Evolutionary conservation across 2,888 invertebrate genomes (phyloP), one percentile per base, ranked within the genome.

Genomic region (Ommatoiulus sabulosus): DNA sequence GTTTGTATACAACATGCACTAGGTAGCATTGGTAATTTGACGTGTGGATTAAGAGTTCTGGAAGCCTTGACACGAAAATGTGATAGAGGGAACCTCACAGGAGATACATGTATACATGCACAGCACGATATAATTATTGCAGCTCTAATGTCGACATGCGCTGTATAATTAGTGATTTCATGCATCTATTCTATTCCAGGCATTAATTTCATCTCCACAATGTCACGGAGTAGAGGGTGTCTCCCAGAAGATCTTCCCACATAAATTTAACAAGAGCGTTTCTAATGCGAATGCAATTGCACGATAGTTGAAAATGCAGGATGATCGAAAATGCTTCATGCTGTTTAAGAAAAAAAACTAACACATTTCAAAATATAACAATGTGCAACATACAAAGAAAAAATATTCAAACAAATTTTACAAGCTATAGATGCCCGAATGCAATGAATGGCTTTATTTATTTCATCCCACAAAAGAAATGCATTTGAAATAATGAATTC

Each of bases 1-100:
- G 63, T 63, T 63, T n/a, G 20, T 63, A 20, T 63, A 63, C 4
- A 63, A 52, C 52, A 52, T 10, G 12, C 20, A 7, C 20, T 20
- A 63, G 63, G 63, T 63, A 63, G 63, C 63, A 63, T 63, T 63
- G 20, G 20, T 63, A 63, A 63, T 63, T 4, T 63, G 63, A 63
- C 63, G 63, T 63, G 20, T 63, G 63, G 20, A n/a, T 63, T 63
- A 63, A 63, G 63, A n/a, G 4, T 63, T n/a, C 7, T n/a, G 63
- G 63, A 20, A 20, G n/a, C 63, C 63, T 63, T 63, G 63, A 63
- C 63, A 63, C 63, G 63, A 8, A 63, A 63, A 63, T 63, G 63
- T 63, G 63, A 63, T 20, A n/a, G n/a, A 7, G 63, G 63, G 20
- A 63, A 7, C 63, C 20, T 1, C 20, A 20, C 63, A 7, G 63